A percentile compares a stretch with the other conserved stretches of the same genome.
Conservation (phyloP, 2,888 invertebrate genomes). For the Athalia rosae region DNA sequence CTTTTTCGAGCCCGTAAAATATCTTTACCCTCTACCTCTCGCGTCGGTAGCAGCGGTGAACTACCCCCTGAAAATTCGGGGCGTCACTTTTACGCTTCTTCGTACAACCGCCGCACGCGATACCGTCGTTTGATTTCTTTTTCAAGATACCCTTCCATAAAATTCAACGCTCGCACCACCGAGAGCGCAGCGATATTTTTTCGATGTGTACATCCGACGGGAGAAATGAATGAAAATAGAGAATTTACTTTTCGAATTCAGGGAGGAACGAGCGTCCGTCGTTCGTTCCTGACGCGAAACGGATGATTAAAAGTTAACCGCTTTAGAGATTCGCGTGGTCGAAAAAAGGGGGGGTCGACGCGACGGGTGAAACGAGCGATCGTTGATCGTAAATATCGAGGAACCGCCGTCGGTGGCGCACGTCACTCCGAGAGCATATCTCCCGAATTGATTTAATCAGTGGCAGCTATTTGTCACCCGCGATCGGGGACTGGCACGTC, state of each 20-base stretch:
- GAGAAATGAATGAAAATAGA: background rate
- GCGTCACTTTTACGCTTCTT: slow-evolving; percentile 16
- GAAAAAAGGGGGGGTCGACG: background rate
- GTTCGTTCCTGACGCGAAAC: slow-evolving; percentile 14
- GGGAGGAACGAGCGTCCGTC: slow-evolving; percentile 23
- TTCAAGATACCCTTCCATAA: background rate
- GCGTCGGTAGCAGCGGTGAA: background rate
- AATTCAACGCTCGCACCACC: background rate
- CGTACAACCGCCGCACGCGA: background rate
- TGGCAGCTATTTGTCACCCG: slow-evolving; percentile 57
- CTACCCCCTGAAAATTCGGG: slow-evolving; percentile 8
- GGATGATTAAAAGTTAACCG: slow-evolving; percentile 37
- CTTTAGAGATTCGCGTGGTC: slow-evolving; percentile 34
- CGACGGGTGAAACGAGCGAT: background rate
- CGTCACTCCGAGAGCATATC: slow-evolving; percentile 50
- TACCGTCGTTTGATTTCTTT: background rate
- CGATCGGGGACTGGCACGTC: background rate
- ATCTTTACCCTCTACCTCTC: background rate
- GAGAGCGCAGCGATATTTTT: too few species aligned
- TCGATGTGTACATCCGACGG: background rate
- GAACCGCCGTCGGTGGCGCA: slow-evolving; percentile 16
- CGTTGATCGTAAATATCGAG: slow-evolving; percentile 37
- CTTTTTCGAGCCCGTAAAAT: slow-evolving; percentile 9
- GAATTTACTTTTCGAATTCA: slow-evolving; percentile 1
- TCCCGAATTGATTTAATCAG: slow-evolving; percentile 58